Percentiles rank a stretch among this genome's conserved stretches.
These are phyloP conservation scores for Sceloporus tristichus DNA, from an alignment of 2,113 vertebrate species.

Conservation along the genomic window DNA sequence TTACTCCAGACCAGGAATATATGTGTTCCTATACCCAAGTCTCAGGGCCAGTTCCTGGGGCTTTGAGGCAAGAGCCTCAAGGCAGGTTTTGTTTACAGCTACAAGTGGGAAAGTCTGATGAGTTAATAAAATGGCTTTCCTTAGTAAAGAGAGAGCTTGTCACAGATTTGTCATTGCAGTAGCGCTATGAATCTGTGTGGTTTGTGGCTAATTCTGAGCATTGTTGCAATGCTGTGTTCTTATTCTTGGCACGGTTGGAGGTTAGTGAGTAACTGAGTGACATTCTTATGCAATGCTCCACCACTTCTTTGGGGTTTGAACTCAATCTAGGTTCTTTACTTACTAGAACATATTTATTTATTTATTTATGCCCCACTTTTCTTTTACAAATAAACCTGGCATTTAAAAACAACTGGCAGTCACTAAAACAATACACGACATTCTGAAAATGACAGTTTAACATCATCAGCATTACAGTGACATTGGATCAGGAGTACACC, in stretches of 20 bases:
- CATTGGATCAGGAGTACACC: neutral
- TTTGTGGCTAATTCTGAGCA: neutral
- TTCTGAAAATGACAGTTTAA: no score
- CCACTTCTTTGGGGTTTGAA: neutral
- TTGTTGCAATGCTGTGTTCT: neutral
- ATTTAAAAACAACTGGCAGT: neutral
- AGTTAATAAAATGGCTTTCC: neutral
- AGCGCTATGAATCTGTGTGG: neutral
- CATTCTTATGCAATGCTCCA: neutral
- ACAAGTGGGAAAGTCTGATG: neutral
- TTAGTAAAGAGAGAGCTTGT: neutral
- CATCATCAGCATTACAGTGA: no score
- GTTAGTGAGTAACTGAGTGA: conserved; percentile 1
- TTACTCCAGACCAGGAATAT: no score
- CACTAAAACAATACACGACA: no score
- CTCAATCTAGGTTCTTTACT: neutral
- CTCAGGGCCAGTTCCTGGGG: neutral
- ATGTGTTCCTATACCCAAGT: neutral
- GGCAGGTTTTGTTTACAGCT: neutral
- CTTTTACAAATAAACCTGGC: neutral
- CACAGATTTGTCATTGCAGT: neutral
- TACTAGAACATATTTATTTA: neutral
- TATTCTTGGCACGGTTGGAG: neutral
- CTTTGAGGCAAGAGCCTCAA: neutral
- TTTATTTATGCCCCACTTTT: neutral